Conservation (phyloP, 2,797 vertebrate genomes). For the Okamejei kenojei region DNA sequence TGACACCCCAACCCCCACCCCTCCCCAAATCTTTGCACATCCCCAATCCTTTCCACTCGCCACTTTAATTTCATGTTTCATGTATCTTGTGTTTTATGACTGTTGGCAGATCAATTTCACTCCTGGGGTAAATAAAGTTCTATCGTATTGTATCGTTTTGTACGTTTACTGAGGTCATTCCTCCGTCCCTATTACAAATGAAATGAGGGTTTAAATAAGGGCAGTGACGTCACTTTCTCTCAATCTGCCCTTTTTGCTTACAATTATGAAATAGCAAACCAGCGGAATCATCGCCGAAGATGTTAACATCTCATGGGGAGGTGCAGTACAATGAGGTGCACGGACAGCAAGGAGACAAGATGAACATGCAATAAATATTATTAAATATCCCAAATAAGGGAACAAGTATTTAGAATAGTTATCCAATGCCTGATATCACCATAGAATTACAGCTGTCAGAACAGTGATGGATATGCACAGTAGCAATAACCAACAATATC, state of each 20-base stretch:
- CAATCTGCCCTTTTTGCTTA: not conserved
- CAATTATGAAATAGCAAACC: not conserved
- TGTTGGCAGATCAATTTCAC: no score
- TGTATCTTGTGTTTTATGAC: no score
- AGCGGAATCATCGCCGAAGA: not conserved
- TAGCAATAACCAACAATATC: not conserved
- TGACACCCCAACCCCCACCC: no score
- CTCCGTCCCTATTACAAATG: not conserved
- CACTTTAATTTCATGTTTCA: no score
- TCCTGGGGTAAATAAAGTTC: no score
- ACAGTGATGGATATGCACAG: not conserved
- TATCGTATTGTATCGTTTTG: no score
- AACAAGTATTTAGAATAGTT: not conserved
- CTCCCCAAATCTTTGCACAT: no score
- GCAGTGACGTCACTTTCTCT: not conserved
- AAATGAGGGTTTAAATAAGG: not conserved
- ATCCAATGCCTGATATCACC: not conserved
- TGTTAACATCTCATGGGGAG: not conserved
- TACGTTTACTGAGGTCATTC: no score
- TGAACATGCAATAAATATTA: not conserved
- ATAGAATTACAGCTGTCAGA: not conserved
- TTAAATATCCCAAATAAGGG: not conserved
- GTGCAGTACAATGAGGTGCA: not conserved
- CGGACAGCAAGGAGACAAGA: not conserved
- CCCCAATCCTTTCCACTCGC: no score